Conservation (phyloP, 2,888 invertebrate genomes). For the Odontomyia ornata region DNA sequence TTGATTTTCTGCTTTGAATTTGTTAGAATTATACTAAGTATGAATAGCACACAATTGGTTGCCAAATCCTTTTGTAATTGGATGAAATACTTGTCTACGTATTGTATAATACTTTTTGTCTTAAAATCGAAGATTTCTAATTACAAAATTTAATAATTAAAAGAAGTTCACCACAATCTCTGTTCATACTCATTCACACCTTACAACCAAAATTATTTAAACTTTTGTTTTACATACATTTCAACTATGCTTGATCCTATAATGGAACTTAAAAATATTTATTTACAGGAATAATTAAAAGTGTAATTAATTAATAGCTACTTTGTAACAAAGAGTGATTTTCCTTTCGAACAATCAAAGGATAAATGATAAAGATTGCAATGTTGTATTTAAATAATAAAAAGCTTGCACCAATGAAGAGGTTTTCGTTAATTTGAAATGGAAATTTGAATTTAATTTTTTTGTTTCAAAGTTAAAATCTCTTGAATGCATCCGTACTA, state of each 20-base stretch:
- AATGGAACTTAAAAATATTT: neutral
- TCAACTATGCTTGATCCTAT: neutral
- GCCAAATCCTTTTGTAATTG: neutral
- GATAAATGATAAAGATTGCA: conserved; percentile 5
- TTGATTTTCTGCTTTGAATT: neutral
- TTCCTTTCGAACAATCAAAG: neutral
- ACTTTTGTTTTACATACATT: neutral
- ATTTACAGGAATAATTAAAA: conserved; percentile 3
- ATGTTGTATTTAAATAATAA: conserved; percentile 8
- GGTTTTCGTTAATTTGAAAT: no score
- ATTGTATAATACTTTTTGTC: conserved; percentile 21
- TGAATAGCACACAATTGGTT: neutral
- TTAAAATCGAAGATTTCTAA: neutral
- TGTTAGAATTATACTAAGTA: neutral
- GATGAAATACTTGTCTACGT: conserved; percentile 10
- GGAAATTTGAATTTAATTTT: no score
- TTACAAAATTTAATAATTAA: neutral
- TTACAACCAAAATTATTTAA: neutral
- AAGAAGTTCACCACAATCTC: neutral
- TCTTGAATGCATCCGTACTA: no score
- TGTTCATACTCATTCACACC: neutral
- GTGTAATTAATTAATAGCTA: neutral
- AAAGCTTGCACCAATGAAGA: conserved; percentile 29
- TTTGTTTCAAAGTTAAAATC: no score
- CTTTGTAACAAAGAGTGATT: conserved; percentile 29